Evolutionary conservation across 2,113 vertebrate genomes (phyloP).

Genomic region (Zeus faber): DNA sequence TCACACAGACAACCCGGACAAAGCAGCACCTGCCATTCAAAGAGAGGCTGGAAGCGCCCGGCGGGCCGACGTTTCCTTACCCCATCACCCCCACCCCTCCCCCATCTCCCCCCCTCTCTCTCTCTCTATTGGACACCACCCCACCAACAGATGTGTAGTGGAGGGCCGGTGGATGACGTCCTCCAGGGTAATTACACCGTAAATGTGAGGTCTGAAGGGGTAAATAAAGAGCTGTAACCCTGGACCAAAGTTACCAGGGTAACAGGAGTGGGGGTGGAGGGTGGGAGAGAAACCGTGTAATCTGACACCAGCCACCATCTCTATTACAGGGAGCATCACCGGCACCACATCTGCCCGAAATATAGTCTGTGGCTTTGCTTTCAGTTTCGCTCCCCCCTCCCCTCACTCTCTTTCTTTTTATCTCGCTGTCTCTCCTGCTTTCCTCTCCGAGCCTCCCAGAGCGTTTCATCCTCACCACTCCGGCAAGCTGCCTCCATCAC

Average conservation of each 20-base stretch:
- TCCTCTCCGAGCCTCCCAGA: conserved; percentile 1
- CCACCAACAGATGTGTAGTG: conserved; percentile 70
- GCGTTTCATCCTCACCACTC: background rate
- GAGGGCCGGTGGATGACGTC: conserved; percentile 68
- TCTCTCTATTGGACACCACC: conserved; percentile 28
- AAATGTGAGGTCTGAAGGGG: conserved; percentile 54
- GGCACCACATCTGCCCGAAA: conserved; percentile 68
- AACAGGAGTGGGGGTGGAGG: conserved; percentile 32
- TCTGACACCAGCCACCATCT: conserved; percentile 61
- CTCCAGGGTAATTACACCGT: conserved; percentile 66
- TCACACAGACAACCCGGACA: no score
- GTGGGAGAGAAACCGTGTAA: conserved; percentile 46
- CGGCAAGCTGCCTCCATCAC: background rate
- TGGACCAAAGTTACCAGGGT: conserved; percentile 51
- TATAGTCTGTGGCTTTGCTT: conserved; percentile 65
- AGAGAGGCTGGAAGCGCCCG: no score
- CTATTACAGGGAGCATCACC: conserved; percentile 44
- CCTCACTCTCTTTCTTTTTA: conserved; percentile 20
- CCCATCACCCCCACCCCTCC: background rate
- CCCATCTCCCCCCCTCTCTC: background rate
- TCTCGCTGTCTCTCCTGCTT: conserved; percentile 8
- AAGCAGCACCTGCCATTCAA: no score
- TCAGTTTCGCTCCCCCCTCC: conserved; percentile 75
- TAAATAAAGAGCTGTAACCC: conserved; percentile 68
- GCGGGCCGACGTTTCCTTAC: background rate